Conservation (phyloP, 37 sponge, comb jelly and placozoan genomes). For the Halisarca cf. caerulea region DNA sequence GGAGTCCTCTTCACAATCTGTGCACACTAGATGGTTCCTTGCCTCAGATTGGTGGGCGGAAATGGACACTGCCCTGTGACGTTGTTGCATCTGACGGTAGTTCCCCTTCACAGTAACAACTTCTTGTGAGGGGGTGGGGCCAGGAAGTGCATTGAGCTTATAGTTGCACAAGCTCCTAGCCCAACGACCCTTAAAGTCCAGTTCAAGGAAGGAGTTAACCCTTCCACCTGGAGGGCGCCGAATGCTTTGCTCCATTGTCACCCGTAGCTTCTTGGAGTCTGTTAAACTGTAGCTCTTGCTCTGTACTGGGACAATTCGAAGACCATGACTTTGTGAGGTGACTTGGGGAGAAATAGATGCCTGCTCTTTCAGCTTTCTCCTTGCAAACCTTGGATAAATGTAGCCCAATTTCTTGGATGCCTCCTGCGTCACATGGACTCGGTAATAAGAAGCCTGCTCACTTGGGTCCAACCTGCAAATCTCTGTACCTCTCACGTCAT, state of each 20-base stretch:
- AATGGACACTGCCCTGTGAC: neutral
- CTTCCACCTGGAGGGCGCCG: neutral
- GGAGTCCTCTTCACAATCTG: neutral
- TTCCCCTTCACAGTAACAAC: neutral
- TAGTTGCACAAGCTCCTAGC: neutral
- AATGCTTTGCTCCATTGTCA: neutral
- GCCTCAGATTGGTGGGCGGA: too few relatives aligned
- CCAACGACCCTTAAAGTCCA: neutral
- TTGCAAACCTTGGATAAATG: neutral
- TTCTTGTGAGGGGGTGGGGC: neutral
- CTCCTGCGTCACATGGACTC: neutral
- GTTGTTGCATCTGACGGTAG: neutral
- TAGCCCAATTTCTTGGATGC: neutral
- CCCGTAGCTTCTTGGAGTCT: neutral
- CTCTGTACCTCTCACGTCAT: neutral
- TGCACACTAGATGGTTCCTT: too few relatives aligned
- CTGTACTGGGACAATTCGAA: neutral
- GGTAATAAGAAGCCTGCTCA: slow-evolving; percentile 8
- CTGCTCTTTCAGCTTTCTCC: neutral
- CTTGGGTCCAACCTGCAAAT: neutral
- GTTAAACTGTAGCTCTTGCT: neutral
- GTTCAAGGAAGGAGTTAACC: neutral
- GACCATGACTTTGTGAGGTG: neutral
- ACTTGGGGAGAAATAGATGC: neutral
- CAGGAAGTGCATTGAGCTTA: neutral